Percentiles rank a stretch among this genome's conserved stretches.
These are phyloP conservation scores for Sclerodermus sp. DNA, from an alignment of 2,888 invertebrate species.

Conservation along the genomic window DNA sequence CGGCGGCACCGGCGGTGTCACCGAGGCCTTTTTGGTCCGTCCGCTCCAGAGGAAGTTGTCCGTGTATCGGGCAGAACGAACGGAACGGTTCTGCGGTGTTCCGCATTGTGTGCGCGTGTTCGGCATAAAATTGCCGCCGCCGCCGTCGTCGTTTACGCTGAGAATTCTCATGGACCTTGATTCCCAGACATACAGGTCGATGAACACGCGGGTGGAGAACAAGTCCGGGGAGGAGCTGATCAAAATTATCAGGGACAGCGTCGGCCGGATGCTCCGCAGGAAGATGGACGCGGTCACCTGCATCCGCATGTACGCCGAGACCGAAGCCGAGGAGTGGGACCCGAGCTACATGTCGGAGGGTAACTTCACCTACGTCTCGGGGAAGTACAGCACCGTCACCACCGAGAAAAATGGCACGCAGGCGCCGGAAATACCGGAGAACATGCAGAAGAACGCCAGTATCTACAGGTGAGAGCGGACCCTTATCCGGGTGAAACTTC, in stretches of 20 bases:
- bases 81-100: too few relatives aligned
- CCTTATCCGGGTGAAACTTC: too few relatives aligned
- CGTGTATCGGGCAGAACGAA: too few relatives aligned
- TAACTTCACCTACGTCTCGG: slow-evolving; percentile 72
- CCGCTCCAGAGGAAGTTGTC: too few relatives aligned
- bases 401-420: slow-evolving; percentile 47
- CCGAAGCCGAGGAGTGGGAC: slow-evolving; percentile 65
- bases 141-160: too few relatives aligned
- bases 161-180: neutral
- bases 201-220: slow-evolving; percentile 76
- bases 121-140: too few relatives aligned
- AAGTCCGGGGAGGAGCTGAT: slow-evolving; percentile 81
- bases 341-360: slow-evolving; percentile 30
- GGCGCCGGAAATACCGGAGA: slow-evolving; percentile 42
- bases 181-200: slow-evolving; percentile 74
- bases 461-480: slow-evolving; percentile 30
- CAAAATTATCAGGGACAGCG: slow-evolving; percentile 76
- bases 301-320: slow-evolving; percentile 76
- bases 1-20: too few relatives aligned
- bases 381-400: slow-evolving; percentile 71
- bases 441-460: slow-evolving; percentile 40
- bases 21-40: too few relatives aligned
- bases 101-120: too few relatives aligned
- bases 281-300: slow-evolving; percentile 91
- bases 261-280: slow-evolving; percentile 81